A percentile compares a stretch with the other conserved stretches of the same genome.
phyloP scores from a whole-genome alignment of 2,797 vertebrate species.

The Ciconia nigra region DNA sequence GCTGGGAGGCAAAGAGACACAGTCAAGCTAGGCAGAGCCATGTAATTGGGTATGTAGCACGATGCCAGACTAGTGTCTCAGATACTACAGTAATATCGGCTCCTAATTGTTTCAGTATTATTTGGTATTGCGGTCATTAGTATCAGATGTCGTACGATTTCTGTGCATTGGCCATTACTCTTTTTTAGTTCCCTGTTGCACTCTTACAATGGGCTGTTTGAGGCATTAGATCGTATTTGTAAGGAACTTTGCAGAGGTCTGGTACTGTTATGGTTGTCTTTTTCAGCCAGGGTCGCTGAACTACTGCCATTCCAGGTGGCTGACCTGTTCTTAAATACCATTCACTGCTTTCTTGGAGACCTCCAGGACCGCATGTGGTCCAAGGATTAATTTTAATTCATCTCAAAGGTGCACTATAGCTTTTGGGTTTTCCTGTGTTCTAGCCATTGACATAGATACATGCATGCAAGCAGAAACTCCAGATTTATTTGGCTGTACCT shows the following conservation, averaged over 20 bases:
- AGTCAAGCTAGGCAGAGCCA: neutral
- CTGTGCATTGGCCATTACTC: neutral
- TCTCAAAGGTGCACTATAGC: neutral
- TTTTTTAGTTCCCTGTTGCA: neutral
- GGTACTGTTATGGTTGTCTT: neutral
- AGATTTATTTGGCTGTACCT: neutral
- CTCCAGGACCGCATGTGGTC: neutral
- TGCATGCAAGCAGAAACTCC: neutral
- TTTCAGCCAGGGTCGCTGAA: neutral
- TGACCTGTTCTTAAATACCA: neutral
- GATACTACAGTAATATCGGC: neutral
- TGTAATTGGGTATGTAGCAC: neutral
- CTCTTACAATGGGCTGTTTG: neutral
- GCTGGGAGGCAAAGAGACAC: neutral
- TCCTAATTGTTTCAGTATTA: neutral
- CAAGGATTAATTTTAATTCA: neutral
- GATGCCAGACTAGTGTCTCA: neutral
- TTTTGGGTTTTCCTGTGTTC: neutral
- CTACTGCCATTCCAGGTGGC: neutral
- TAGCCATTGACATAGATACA: accelerated
- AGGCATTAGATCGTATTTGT: neutral
- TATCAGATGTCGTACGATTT: neutral
- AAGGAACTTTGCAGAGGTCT: neutral
- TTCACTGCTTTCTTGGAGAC: neutral
- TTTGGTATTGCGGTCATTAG: neutral